Base-by-base conservation (phyloP, 2,797 vertebrate genomes). In the Aplochiton taeniatus region DNA sequence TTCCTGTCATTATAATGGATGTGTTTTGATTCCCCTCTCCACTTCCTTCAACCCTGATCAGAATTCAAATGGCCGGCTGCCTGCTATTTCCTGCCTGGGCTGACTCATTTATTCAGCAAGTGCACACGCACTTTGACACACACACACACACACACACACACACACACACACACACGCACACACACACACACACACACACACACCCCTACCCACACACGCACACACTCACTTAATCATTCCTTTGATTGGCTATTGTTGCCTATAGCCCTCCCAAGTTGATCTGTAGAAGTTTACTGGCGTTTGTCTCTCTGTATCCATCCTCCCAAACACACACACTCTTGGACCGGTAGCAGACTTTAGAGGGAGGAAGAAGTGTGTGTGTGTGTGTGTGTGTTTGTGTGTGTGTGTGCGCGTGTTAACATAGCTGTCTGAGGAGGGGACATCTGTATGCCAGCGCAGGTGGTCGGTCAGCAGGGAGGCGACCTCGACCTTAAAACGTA, bases 1-100 rank as follows among this genome's bases (percentile, higher is more conserved):
- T 96, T 98, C 95, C 96, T 96, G 96, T 97, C 95, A 95, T 94
- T 95, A 95, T 97, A 97, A 98, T 95, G 94, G 95, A 96, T 96
- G 94, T 95, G 94, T 95, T 95, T 96, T 95, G 95, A 95, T 96
- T 95, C 93, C 94, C 92, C 91, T 91, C 92, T 93, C 92, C 93
- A 92, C 93, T 94, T 94, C 93, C 94, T 94, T 93, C 91, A 94
- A 94, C 93, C 91, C 94, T 93, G 94, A 97, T 95, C 94, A 94
- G 93, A 95, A 95, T 97, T 95, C 93, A 95, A 94, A 94, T 91
- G 91, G 90, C 31, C 31, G 31, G 31, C 90, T 57, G 17, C 85
- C 86, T 93, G 93, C 93, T 93, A 94, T 94, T 95, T 95, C 94
- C 93, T 94, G 93, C 92, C 92, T 91, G 42, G 89, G 91, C 90